Conservation (phyloP, 2,888 invertebrate species). For the Catocala fraxini region DNA sequence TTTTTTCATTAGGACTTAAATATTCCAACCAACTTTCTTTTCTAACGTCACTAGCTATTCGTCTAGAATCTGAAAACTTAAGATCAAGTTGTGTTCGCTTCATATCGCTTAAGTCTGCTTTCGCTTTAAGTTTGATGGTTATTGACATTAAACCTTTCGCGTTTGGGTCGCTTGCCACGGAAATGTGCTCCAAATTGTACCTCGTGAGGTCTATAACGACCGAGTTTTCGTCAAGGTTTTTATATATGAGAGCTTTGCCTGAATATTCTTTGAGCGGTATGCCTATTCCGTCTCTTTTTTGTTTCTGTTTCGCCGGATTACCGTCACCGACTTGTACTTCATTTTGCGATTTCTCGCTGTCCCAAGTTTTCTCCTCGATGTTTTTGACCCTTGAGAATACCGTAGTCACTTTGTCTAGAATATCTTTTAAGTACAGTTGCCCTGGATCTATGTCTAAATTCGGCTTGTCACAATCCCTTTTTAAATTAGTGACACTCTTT, state of each 20-base stretch:
- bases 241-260: constrained; percentile 50
- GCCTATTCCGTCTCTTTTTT: constrained; percentile 52
- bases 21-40: constrained; percentile 51
- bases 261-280: constrained; percentile 46
- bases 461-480: constrained; percentile 32
- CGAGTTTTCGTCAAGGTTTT: constrained; percentile 60
- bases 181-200: constrained; percentile 69
- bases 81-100: constrained; percentile 56
- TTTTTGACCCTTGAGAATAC: constrained; percentile 63
- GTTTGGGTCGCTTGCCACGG: constrained; percentile 60
- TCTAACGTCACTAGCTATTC: constrained; percentile 19
- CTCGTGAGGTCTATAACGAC: constrained; percentile 70
- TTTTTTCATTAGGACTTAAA: constrained; percentile 26
- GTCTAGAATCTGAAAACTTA: constrained; percentile 55
- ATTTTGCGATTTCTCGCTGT: constrained; percentile 29
- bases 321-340: constrained; percentile 29
- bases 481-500: constrained; percentile 60
- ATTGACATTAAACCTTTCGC: constrained; percentile 62
- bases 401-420: constrained; percentile 71
- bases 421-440: constrained; percentile 66
- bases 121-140: constrained; percentile 67
- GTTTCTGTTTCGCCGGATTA: constrained; percentile 25
- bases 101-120: constrained; percentile 50
- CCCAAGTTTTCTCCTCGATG: constrained; percentile 30
- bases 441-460: constrained; percentile 57